Base-by-base conservation (phyloP, 2,888 invertebrate species). In the Lasius fuliginosus region DNA sequence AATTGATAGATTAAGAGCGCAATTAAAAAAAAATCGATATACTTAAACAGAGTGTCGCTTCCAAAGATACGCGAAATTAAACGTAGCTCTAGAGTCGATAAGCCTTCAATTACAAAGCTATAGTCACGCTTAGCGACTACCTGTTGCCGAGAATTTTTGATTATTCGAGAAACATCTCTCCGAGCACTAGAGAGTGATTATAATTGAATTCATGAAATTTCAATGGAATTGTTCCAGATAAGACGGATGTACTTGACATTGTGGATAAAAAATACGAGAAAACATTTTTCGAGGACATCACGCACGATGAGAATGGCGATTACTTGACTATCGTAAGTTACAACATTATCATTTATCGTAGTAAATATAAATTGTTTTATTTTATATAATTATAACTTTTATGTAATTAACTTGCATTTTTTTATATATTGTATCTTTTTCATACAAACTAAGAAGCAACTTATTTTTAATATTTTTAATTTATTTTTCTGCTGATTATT, bases 221-320 rank as follows among this genome's bases (percentile, higher is more conserved):
- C 11, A 56, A 58, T 74, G 33, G 9, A 12, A 42, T 58, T 68
- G 46, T 86, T 86, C 3, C 46, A 90, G 89, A 75, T 23, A 86
- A 87, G 60, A n/a, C 79, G 30, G 89, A 87, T 27, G 82, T 46
- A n/a, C 68, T 85, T 40, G 87, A 85, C 9, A 83, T 87, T 68
- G 90, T 89, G 86, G 88, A 86, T 15, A 89, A 83, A 8, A 75
- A 77, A 81, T 86, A 87, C n/a, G 90, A 90, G 69, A 92, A 91
- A 77, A 81, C 87, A 33, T 33, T 83, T 42, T 87, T 89, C 49
- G 87, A 90, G 27, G 88, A 86, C 58, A 85, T 84, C 40, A 85
- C 87, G 79, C 84, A 86, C n/a, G 91, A 91, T 60, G 92, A 92
- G n/a, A 91, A 90, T 58, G 87, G 85, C 75, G 92, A 92, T 60